These are phyloP conservation scores for Campylomormyrus tamandua DNA, from an alignment of 2,113 vertebrate genomes.

Conservation along the genomic window DNA sequence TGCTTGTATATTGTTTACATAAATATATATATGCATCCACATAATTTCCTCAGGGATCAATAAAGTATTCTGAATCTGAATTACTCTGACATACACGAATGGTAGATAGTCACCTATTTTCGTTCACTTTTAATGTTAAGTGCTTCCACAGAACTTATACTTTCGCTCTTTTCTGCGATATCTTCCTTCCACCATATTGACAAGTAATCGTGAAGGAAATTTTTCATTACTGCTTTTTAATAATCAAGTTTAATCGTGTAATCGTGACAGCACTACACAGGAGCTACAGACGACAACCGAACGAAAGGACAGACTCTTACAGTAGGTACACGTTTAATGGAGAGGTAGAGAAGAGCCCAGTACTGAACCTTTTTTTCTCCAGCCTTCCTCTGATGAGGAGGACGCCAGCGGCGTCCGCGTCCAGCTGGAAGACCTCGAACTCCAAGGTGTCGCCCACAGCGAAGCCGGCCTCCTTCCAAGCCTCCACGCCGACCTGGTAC, in stretches of 20 bases:
- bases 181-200: background rate
- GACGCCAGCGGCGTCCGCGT: constrained; percentile 79
- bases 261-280: background rate
- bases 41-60: no score
- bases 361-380: constrained; percentile 59
- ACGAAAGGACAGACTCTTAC: background rate
- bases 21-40: no score
- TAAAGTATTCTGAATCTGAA: no score
- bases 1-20: no score
- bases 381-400: constrained; percentile 83
- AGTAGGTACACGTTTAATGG: background rate
- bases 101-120: no score
- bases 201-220: background rate
- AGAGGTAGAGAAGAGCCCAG: background rate
- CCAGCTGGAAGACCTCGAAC: constrained; percentile 79
- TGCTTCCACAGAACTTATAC: background rate
- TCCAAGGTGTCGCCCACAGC: constrained; percentile 71
- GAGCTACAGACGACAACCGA: background rate
- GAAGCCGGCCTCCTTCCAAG: constrained; percentile 72
- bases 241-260: background rate
- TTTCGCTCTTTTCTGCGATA: background rate
- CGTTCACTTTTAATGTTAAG: no score
- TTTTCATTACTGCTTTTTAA: background rate
- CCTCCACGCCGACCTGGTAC: constrained; percentile 58
- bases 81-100: no score